Conservation (phyloP, 2,113 vertebrate genomes). For the Gila orcuttii region DNA sequence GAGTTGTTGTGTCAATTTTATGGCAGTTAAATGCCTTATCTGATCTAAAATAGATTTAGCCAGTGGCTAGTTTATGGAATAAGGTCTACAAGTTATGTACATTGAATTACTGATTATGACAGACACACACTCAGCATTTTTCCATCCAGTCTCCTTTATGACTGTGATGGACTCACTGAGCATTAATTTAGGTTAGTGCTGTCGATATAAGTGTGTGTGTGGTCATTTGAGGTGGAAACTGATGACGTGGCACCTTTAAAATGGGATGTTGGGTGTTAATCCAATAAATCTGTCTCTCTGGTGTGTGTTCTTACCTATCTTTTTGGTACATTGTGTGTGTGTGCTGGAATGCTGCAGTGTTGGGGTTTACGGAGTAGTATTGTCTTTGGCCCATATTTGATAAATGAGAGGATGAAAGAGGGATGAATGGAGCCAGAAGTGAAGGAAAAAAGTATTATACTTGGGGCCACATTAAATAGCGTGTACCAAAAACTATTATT, state of each 20-base stretch:
- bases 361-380: constrained; percentile 27
- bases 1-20: not conserved
- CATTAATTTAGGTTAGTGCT: constrained; percentile 50
- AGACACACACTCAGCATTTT: constrained; percentile 23
- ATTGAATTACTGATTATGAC: constrained; percentile 14
- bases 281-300: constrained; percentile 56
- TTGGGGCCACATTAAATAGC: too few species aligned
- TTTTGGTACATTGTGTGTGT: not conserved
- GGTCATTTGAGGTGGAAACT: constrained; percentile 44
- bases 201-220: constrained; percentile 48
- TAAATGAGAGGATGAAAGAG: constrained; percentile 30
- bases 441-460: not conserved
- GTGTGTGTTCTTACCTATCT: constrained; percentile 1
- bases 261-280: constrained; percentile 54
- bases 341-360: not conserved
- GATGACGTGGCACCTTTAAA: constrained; percentile 57
- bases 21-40: not conserved
- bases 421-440: not conserved
- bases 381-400: constrained; percentile 48
- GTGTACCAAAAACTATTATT: too few species aligned
- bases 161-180: constrained; percentile 37
- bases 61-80: not conserved
- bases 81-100: not conserved
- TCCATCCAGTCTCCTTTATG: constrained; percentile 37
- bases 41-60: constrained; percentile 34